Conservation (phyloP, 2,888 invertebrate genomes). For the Schizotus pectinicornis region DNA sequence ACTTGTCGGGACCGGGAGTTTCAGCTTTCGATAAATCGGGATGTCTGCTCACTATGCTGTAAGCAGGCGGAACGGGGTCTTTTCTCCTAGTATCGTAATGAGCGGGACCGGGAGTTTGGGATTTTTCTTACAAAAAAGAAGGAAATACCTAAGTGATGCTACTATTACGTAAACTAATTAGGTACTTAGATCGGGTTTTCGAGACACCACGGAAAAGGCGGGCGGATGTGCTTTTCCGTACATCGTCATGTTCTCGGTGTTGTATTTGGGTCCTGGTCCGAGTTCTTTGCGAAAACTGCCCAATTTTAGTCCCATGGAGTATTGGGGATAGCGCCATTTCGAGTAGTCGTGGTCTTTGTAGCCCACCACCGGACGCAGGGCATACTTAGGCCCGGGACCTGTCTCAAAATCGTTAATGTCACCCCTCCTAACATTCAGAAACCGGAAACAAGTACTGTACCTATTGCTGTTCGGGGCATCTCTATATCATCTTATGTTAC, state of each 20-base stretch:
- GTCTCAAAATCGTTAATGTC: neutral
- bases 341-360: conserved; percentile 68
- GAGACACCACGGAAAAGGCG: conserved; percentile 57
- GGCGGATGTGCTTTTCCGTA: conserved; percentile 60
- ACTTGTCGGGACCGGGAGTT: conserved; percentile 69
- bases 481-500: conserved; percentile 9
- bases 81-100: conserved; percentile 65
- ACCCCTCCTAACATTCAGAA: neutral
- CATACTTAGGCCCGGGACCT: conserved; percentile 74
- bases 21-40: conserved; percentile 34
- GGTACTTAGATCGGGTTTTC: conserved; percentile 39
- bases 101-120: conserved; percentile 67
- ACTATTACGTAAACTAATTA: conserved; percentile 9
- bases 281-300: conserved; percentile 38
- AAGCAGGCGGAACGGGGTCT: conserved; percentile 65
- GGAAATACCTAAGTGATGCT: no score
- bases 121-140: conserved; percentile 37
- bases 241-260: conserved; percentile 61
- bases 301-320: conserved; percentile 63
- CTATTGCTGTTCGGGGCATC: conserved; percentile 15
- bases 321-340: conserved; percentile 68
- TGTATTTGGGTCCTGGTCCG: conserved; percentile 59
- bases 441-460: neutral
- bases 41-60: conserved; percentile 63
- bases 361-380: conserved; percentile 68